These are phyloP conservation scores for Meloidogyne exigua DNA, from an alignment of 1,140 invertebrate species.

Conservation along the genomic window DNA sequence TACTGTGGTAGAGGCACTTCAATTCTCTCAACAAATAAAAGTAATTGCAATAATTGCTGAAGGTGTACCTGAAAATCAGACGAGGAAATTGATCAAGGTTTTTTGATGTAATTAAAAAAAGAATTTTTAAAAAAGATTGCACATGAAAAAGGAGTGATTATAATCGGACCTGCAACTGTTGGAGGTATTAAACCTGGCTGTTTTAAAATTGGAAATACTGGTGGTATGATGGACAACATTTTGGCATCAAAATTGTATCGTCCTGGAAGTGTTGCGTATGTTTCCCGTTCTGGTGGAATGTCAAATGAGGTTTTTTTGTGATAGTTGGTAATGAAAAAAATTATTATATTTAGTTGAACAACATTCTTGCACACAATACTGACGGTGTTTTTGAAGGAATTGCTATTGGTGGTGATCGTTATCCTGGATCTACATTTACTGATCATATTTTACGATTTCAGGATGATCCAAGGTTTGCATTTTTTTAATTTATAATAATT, in stretches of 20 bases:
- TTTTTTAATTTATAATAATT: background rate
- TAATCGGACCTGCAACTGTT: slow-evolving; percentile 93
- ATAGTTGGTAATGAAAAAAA: too few relatives aligned
- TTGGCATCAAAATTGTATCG: slow-evolving; percentile 92
- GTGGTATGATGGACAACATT: slow-evolving; percentile 99
- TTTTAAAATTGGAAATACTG: slow-evolving; percentile 98
- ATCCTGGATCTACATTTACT: slow-evolving; percentile 96
- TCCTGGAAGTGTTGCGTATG: slow-evolving; percentile 93
- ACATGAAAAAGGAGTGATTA: slow-evolving; percentile 76
- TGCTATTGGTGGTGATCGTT: slow-evolving; percentile 97
- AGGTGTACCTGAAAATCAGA: slow-evolving; percentile 97
- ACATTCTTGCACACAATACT: slow-evolving; percentile 92
- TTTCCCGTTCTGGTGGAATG: slow-evolving; percentile 97
- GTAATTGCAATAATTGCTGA: slow-evolving; percentile 94
- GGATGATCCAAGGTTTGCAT: slow-evolving; percentile 68
- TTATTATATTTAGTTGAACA: too few relatives aligned
- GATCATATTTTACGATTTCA: slow-evolving; percentile 88
- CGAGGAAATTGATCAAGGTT: slow-evolving; percentile 84
- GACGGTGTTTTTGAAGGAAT: slow-evolving; percentile 97
- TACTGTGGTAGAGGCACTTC: slow-evolving; percentile 86
- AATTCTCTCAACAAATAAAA: slow-evolving; percentile 80
- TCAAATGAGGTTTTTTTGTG: slow-evolving; percentile 77
- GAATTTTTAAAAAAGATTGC: slow-evolving; percentile 68
- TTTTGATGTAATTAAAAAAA: background rate
- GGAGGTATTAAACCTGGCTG: slow-evolving; percentile 94